Conservation (phyloP, 2,797 vertebrate genomes). For the Alectoris magna region DNA sequence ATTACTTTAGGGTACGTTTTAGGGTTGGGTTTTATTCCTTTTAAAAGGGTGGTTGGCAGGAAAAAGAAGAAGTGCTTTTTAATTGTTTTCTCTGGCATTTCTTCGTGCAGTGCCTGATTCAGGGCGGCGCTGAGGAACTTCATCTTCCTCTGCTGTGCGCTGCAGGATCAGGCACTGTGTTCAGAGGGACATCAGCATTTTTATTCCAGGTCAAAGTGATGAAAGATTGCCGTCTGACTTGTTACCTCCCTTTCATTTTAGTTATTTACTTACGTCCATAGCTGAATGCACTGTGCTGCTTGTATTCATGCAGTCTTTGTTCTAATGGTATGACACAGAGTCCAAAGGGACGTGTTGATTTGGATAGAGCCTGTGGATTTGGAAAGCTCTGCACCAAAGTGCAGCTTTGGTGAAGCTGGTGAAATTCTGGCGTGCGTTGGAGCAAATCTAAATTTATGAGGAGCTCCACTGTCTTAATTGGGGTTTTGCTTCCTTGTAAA, state of each 20-base stretch:
- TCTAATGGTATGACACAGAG: not conserved
- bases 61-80: not conserved
- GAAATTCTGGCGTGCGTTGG: not conserved
- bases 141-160: not conserved
- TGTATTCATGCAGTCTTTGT: constrained; percentile 33
- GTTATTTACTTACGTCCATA: constrained; percentile 61
- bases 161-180: not conserved
- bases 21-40: not conserved
- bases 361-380: not conserved
- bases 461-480: not conserved
- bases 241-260: constrained; percentile 30
- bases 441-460: not conserved
- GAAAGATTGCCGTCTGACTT: not conserved
- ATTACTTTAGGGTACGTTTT: constrained; percentile 67
- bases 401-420: not conserved
- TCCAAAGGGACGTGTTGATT: not conserved
- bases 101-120: not conserved
- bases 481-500: not conserved
- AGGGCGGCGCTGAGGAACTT: not conserved
- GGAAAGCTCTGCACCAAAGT: not conserved
- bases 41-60: not conserved
- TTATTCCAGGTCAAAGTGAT: not conserved
- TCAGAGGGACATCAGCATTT: not conserved
- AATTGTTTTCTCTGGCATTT: not conserved
- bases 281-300: constrained; percentile 34